These are phyloP conservation scores for Oriolus oriolus DNA, from an alignment of 2,113 vertebrate genomes.

Conservation along the genomic window DNA sequence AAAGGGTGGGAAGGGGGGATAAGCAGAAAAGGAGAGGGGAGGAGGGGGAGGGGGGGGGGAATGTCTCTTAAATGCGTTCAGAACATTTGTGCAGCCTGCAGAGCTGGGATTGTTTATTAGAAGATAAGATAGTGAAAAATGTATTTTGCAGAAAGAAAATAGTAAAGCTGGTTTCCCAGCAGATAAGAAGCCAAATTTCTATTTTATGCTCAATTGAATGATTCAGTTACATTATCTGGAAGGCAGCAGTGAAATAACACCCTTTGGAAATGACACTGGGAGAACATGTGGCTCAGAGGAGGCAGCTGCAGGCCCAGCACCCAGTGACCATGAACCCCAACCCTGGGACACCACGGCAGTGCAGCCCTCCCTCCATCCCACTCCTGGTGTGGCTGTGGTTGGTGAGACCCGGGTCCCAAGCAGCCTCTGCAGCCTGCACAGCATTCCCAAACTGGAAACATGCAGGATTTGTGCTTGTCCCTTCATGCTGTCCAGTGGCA, in stretches of 20 bases:
- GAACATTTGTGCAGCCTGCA: conserved; percentile 70
- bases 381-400: background rate
- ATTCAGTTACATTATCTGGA: conserved; percentile 79
- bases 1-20: conserved; percentile 11
- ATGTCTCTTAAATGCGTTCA: conserved; percentile 75
- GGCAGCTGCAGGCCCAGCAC: background rate
- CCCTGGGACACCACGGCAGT: accelerated
- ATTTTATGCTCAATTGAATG: conserved; percentile 83
- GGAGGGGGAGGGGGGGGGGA: background rate
- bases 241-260: conserved; percentile 77
- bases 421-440: background rate
- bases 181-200: conserved; percentile 83
- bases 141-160: conserved; percentile 82
- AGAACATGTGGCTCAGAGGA: background rate
- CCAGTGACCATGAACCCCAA: background rate
- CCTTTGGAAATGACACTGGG: conserved; percentile 62
- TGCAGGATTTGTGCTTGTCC: background rate
- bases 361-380: background rate
- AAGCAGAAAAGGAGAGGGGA: background rate
- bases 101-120: conserved; percentile 81
- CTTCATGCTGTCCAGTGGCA: accelerated
- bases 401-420: accelerated
- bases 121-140: conserved; percentile 86
- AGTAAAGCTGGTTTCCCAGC: conserved; percentile 77
- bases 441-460: accelerated